These are phyloP conservation scores for Drosophila grimshawi DNA, from an alignment of 1,140 invertebrate genomes.

Conservation along the genomic window DNA sequence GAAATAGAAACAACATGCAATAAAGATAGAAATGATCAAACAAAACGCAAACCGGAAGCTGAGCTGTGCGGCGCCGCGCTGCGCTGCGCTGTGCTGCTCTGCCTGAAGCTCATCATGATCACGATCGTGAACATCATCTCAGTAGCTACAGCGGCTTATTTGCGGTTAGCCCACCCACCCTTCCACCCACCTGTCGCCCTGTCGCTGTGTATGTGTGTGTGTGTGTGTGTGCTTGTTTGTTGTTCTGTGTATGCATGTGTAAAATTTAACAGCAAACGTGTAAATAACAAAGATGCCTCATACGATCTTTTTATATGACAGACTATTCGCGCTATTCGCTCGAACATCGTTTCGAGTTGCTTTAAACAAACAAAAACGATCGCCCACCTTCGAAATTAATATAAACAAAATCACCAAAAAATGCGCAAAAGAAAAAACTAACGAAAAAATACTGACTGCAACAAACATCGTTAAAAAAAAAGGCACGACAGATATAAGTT, in stretches of 20 bases:
- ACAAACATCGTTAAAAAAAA: slow-evolving; percentile 58
- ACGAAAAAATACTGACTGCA: slow-evolving; percentile 46
- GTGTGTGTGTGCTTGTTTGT: slow-evolving; percentile 21
- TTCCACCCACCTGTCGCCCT: slow-evolving; percentile 12
- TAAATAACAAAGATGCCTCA: slow-evolving; percentile 61
- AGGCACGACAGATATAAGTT: slow-evolving; percentile 61
- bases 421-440: slow-evolving; percentile 32
- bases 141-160: slow-evolving; percentile 58
- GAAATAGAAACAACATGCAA: slow-evolving; percentile 28
- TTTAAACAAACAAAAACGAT: slow-evolving; percentile 72
- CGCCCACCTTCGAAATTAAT: slow-evolving; percentile 68
- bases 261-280: slow-evolving; percentile 45
- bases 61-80: no score
- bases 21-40: slow-evolving; percentile 48
- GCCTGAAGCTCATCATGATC: slow-evolving; percentile 31
- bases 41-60: slow-evolving; percentile 72
- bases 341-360: slow-evolving; percentile 58
- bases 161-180: slow-evolving; percentile 57
- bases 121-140: slow-evolving; percentile 41
- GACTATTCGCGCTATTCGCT: slow-evolving; percentile 39
- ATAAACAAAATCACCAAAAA: slow-evolving; percentile 59
- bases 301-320: slow-evolving; percentile 60
- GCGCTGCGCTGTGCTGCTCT: slow-evolving; percentile 28
- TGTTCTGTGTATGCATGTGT: slow-evolving; percentile 15
- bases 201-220: slow-evolving; percentile 6